Conservation (phyloP, 1,140 invertebrate species). For the Pachypeltis micranthus region DNA sequence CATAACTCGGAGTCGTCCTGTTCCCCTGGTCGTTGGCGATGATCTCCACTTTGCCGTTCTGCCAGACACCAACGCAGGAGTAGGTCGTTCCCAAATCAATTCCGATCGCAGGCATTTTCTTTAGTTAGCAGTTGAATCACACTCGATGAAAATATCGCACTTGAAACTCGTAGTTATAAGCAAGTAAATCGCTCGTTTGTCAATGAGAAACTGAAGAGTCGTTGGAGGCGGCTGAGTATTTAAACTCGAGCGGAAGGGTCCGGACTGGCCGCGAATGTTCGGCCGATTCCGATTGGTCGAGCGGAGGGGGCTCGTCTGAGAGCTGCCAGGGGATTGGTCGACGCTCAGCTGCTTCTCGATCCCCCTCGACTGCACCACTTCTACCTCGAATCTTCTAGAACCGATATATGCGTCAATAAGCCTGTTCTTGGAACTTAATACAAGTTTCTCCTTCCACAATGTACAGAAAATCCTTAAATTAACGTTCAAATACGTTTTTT, state of each 20-base stretch:
- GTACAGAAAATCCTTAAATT: no score
- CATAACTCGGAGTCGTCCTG: conserved; percentile 79
- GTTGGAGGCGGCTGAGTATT: not conserved
- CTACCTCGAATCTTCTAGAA: no score
- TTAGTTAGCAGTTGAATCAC: not conserved
- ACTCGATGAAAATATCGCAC: not conserved
- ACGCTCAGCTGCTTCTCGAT: no score
- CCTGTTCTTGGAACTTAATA: no score
- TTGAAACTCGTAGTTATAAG: not conserved
- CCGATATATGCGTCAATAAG: no score
- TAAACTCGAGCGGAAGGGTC: not conserved
- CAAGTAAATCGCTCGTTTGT: not conserved
- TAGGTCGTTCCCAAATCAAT: conserved; percentile 44
- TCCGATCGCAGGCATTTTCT: conserved; percentile 34
- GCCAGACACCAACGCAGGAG: conserved; percentile 68
- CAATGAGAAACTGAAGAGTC: not conserved
- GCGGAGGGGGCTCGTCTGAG: no score
- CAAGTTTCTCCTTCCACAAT: no score
- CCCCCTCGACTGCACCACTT: no score
- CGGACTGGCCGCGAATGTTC: not conserved
- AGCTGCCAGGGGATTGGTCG: no score
- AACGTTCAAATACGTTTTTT: no score
- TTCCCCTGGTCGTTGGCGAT: conserved; percentile 91
- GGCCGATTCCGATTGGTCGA: not conserved
- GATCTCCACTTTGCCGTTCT: conserved; percentile 80